Base-by-base conservation (phyloP, 2,888 invertebrate genomes). In the Chrysodeixis includens region DNA sequence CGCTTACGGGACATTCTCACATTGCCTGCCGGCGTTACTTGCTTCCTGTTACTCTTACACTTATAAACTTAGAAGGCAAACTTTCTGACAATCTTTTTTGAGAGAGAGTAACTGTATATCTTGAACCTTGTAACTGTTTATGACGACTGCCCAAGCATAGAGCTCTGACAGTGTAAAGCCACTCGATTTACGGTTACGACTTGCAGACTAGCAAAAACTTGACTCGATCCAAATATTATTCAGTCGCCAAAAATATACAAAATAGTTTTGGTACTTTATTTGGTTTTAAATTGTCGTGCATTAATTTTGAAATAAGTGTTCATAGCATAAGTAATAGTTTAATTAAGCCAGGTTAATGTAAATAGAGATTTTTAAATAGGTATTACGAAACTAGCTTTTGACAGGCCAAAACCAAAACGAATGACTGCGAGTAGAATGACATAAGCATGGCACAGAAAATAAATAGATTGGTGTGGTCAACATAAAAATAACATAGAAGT, bases 1-100 rank as follows among this genome's bases (percentile, higher is more conserved):
- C 94, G 86, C 85, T 95, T 95, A 40, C 94, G 93, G 74, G 94
- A 94, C 94, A 94, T 95, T 89, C 87, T 93, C 81, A 90, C 93
- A 93, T 93, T 62, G 75, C 75, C 81, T 71, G 72, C 73, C 79
- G 76, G 78, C 78, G 62, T 53, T 63, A 63, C 59, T 66, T 32
- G 46, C 18, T 59, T 66, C 26, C 56, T 56, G 30, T 49, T 57
- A 54, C 30, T 35, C 49, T 30, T 57, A 46, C 62, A 70, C 71
- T 71, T 44, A 40, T 51, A 40, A 64, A 46, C 44, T 63, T 57
- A 18, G 32, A 51, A 9, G 30, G 56, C 51, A 12, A 56, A 62
- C 60, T 71, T 68, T 53, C 64, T 63, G 18, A 44, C 12, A 18
- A 62, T 10, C 56, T 55, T 61, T 59, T 53, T 12, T n/a, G n/a